phyloP scores from a whole-genome alignment of 2,888 invertebrate genomes.

The Ennomos erosarius region DNA sequence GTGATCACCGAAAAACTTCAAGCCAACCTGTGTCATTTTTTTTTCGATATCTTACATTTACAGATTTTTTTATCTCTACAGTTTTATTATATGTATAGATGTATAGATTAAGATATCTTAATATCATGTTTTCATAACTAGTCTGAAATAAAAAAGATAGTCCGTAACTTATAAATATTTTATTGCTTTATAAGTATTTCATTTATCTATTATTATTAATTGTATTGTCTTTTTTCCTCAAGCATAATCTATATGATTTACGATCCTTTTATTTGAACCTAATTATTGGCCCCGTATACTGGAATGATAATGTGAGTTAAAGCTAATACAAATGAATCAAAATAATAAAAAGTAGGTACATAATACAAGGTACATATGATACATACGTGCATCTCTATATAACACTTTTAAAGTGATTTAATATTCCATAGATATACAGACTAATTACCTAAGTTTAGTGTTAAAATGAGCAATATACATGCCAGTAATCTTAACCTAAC shows the following conservation, averaged over 20 bases:
- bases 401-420: constrained; percentile 34
- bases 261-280: neutral
- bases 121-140: too few species aligned
- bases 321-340: constrained; percentile 32
- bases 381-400: constrained; percentile 21
- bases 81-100: too few species aligned
- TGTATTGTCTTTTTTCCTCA: constrained; percentile 15
- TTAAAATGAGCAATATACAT: constrained; percentile 47
- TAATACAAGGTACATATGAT: constrained; percentile 12
- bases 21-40: too few species aligned
- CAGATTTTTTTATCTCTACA: too few species aligned
- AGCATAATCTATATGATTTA: constrained; percentile 2
- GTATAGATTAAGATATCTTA: too few species aligned
- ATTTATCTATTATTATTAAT: constrained; percentile 8
- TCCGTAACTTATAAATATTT: constrained; percentile 15
- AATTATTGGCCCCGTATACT: constrained; percentile 31
- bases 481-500: constrained; percentile 36
- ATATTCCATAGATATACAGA: constrained; percentile 46
- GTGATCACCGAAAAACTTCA: too few species aligned
- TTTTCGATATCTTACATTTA: too few species aligned
- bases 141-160: neutral
- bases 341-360: constrained; percentile 21
- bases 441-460: constrained; percentile 37
- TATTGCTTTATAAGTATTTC: constrained; percentile 20
- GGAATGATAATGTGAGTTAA: constrained; percentile 3